Conservation (phyloP, 1,140 invertebrate species). For the Trichonephila inaurata region DNA sequence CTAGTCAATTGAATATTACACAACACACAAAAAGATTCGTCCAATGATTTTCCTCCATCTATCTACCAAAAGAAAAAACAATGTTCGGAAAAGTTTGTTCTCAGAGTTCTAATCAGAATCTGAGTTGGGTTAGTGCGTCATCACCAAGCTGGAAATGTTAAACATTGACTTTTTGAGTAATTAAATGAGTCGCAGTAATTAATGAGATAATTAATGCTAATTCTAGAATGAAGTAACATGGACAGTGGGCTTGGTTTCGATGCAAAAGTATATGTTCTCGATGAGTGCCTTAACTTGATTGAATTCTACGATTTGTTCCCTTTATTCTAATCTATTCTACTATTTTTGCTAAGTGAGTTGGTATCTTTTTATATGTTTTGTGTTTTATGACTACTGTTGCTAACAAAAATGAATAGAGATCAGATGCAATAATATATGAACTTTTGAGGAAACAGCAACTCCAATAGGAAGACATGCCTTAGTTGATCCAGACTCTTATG, state of each 20-base stretch:
- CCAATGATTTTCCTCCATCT: background rate
- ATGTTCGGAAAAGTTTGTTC: background rate
- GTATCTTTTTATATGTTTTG: background rate
- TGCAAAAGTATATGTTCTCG: background rate
- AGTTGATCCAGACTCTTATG: background rate
- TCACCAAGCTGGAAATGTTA: background rate
- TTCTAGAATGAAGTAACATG: background rate
- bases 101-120: background rate
- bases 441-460: background rate
- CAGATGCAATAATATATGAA: background rate
- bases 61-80: background rate
- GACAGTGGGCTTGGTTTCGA: slow-evolving; percentile 5
- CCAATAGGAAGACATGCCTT: background rate
- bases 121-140: background rate
- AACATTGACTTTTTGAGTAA: background rate
- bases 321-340: background rate
- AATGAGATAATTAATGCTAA: background rate
- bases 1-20: background rate
- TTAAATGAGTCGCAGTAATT: background rate
- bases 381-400: background rate
- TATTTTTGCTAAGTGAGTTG: background rate
- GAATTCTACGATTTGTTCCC: background rate
- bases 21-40: background rate
- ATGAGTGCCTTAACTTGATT: background rate
- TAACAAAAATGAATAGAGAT: background rate